A percentile compares a stretch with the other conserved stretches of the same genome.
phyloP scores from a whole-genome alignment of 2,113 vertebrate species.

The Centropus bengalensis region DNA sequence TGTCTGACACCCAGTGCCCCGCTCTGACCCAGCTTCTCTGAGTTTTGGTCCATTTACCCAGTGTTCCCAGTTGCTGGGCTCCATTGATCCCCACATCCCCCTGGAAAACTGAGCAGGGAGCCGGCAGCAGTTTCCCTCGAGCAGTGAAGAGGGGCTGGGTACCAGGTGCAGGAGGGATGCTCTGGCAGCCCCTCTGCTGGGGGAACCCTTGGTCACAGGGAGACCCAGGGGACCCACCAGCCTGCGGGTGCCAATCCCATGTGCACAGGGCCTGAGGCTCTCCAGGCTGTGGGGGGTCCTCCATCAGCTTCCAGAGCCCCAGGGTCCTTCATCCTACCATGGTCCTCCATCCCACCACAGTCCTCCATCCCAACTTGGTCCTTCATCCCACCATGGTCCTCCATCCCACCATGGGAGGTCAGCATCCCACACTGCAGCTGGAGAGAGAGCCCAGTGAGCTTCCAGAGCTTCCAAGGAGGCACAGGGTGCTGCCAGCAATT shows the following conservation, averaged over 20 bases:
- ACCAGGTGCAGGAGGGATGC: background rate
- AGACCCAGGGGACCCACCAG: background rate
- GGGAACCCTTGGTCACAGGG: background rate
- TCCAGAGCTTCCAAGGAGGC: background rate
- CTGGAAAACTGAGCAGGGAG: background rate
- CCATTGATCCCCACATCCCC: background rate
- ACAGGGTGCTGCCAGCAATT: accelerated
- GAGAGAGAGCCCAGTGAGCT: background rate
- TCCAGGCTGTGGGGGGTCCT: accelerated
- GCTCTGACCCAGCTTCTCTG: background rate
- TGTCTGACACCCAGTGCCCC: accelerated
- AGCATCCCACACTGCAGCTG: background rate
- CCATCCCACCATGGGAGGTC: too few relatives aligned
- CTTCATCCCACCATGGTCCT: background rate
- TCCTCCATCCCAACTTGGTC: background rate
- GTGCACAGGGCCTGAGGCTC: accelerated
- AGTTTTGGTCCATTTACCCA: background rate
- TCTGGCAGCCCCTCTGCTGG: background rate
- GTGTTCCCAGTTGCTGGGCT: background rate
- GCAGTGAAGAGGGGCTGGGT: background rate
- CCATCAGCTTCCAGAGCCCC: background rate
- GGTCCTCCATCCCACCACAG: too few relatives aligned
- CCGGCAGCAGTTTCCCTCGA: background rate
- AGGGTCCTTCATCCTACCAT: background rate
- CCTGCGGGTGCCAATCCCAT: background rate